Evolutionary conservation across 2,888 invertebrate genomes (phyloP).

Genomic region (Synergus laeviventris): DNA sequence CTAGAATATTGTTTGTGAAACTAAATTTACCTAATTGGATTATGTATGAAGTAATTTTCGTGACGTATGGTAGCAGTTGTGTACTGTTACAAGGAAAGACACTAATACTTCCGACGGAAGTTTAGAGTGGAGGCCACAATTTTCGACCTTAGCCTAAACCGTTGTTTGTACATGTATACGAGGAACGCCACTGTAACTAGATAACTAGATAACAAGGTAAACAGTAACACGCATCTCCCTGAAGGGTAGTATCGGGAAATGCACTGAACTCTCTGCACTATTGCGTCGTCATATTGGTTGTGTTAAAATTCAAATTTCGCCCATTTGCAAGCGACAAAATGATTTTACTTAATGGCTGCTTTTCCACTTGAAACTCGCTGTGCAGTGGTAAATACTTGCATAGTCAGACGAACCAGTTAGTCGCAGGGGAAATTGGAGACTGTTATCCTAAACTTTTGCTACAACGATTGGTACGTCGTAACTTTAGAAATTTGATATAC

Average conservation of each 20-base stretch:
- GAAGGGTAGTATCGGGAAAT: slow-evolving; percentile 30
- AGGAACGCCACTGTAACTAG: slow-evolving; percentile 7
- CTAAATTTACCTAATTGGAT: slow-evolving; percentile 27
- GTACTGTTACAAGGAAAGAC: not conserved
- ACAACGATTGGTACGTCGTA: too few relatives aligned
- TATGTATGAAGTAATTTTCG: slow-evolving; percentile 7
- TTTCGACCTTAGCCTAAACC: not conserved
- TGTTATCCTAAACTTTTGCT: not conserved
- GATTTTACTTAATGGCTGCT: slow-evolving; percentile 22
- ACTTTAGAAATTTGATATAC: too few relatives aligned
- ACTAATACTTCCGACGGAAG: slow-evolving; percentile 1
- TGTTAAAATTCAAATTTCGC: slow-evolving; percentile 30
- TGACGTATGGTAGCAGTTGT: not conserved
- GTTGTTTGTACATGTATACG: slow-evolving; percentile 7
- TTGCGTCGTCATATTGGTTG: slow-evolving; percentile 17
- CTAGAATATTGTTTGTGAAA: not conserved
- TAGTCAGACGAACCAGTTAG: not conserved
- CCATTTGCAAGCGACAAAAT: slow-evolving; percentile 15
- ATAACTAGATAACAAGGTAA: slow-evolving; percentile 27
- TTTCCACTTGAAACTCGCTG: not conserved
- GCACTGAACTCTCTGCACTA: slow-evolving; percentile 14
- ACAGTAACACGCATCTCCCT: slow-evolving; percentile 9
- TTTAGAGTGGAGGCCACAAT: not conserved
- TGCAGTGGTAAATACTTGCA: slow-evolving; percentile 19
- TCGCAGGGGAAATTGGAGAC: not conserved